Base-by-base conservation (phyloP, 2,113 vertebrate genomes). In the Prochilodus magdalenae region DNA sequence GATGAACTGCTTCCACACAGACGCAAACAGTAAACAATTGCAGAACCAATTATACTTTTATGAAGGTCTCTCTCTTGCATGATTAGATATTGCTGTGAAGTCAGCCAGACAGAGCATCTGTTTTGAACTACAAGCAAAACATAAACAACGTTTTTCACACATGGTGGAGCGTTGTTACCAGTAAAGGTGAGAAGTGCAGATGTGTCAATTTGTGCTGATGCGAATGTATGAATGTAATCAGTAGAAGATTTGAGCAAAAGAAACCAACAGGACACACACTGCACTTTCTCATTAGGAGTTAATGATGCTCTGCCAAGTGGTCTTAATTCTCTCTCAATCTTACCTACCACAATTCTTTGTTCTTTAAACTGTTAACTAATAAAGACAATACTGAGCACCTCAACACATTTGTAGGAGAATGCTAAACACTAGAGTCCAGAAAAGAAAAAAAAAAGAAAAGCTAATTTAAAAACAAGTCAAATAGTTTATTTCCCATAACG, bases 101-200 rank as follows among this genome's bases (percentile, higher is more conserved):
- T 79, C 51, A 65, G 13, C 18, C 18, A 20, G 13, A 26, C 20
- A 44, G 62, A 84, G 51, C 5, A 49, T 79, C 70, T 0, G 18
- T 5, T 67, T 75, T 22, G 29, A 62, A 73, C 53, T 40, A 18
- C 33, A 53, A 60, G 76, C 51, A 73, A 33, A 33, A 40, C 27
- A 72, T 83, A 78, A 72, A 73, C 55, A 55, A 30, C 36, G 29
- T 55, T 59, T 82, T 71, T 62, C 33, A 71, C 44, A 73, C 79
- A 53, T 10, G 26, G 14, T 7, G 15, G 53, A 20, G 29, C 49
- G 53, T 40, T 60, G 55, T 47, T 10, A 49, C 40, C 22, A 60
- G 51, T 62, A 33, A 30, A 4, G 29, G 36, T n/a, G 16, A 62
- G 67, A 72, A 24, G 36, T 69, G 30, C 22, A 33, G 57, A 49